Base-by-base conservation (phyloP, 2,888 invertebrate genomes). In the Exephanes ischioxanthus region DNA sequence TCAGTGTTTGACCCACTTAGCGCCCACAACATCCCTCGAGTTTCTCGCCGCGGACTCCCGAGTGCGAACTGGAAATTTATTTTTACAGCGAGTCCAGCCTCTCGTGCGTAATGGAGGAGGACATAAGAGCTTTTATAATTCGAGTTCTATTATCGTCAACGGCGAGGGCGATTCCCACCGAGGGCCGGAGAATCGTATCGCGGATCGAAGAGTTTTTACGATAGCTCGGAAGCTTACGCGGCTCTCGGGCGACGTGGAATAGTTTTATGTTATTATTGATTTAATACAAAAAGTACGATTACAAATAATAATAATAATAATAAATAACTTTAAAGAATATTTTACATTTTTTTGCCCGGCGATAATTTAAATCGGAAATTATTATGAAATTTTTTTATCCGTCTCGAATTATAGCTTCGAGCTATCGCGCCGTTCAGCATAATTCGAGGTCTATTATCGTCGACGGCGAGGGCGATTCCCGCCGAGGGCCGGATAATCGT, bases 51-150 rank as follows among this genome's bases (percentile, higher is more conserved):
- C 58, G 58, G 11, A 26, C 45, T 45, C 11, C 58, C 71, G 33
- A 53, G 71, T 55, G 71, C 55, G 45, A 71, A 71, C 51, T 33
- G 33, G 53, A 55, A 71, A 71, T 71, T 71, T 71, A 71, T 71
- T 71, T 71, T 71, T 71, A 71, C 71, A 19, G 53, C 30, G 45
- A 53, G 53, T 33, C 30, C 30, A 71, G 53, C 7, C 55, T 19
- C 53, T 71, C 37, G 53, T 16, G 9, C 51, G 22, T 19, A n/a
- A 71, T 55, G 9, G 53, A 30, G 51, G 37, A 7, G n/a, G 26
- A 71, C 53, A 53, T 55, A 37, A 53, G 53, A 71, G 51, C 7
- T 71, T 71, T 71, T 53, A n/a, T 71, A 58, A 11, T 53, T 71
- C 53, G 53, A 53, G 53, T 71, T 53, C 53, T 71, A 71, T 71